Percentiles rank a stretch among this genome's conserved stretches.
Conservation (phyloP, 2,888 invertebrate species). For the Temnothorax rugatulus region DNA sequence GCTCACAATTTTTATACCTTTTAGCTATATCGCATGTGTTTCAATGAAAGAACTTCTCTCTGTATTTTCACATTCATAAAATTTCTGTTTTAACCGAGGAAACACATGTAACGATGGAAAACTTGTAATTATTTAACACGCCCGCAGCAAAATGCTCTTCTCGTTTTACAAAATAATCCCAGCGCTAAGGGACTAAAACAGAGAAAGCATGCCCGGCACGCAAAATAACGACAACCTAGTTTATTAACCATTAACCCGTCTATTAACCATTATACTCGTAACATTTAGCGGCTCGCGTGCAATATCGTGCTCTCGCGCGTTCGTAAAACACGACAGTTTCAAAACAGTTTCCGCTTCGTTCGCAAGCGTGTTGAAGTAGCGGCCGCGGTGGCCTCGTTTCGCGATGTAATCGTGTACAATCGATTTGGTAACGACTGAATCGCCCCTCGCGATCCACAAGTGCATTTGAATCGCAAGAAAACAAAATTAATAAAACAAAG, state of each 20-base stretch:
- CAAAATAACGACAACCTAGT: constrained; percentile 43
- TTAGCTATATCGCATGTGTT: background rate
- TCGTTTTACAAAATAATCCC: constrained; percentile 21
- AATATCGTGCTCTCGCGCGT: constrained; percentile 46
- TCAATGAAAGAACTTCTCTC: background rate
- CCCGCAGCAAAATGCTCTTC: background rate
- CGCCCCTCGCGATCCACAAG: constrained; percentile 21
- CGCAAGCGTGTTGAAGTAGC: constrained; percentile 46
- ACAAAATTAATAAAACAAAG: constrained; percentile 24
- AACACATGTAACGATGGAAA: constrained; percentile 5
- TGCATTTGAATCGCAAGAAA: constrained; percentile 23
- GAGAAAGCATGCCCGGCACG: constrained; percentile 21
- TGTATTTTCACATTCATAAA: background rate
- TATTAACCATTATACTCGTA: constrained; percentile 54
- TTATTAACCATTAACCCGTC: constrained; percentile 53
- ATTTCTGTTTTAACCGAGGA: background rate
- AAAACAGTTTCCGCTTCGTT: constrained; percentile 49
- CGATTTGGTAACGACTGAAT: constrained; percentile 48
- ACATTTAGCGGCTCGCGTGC: constrained; percentile 53
- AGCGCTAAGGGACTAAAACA: constrained; percentile 19
- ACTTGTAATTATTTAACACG: constrained; percentile 16
- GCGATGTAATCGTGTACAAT: constrained; percentile 49
- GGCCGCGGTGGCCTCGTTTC: constrained; percentile 38
- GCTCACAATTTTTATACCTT: background rate
- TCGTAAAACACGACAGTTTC: constrained; percentile 54